phyloP scores from a whole-genome alignment of 2,888 invertebrate genomes.

The Loripinus fragilis region DNA sequence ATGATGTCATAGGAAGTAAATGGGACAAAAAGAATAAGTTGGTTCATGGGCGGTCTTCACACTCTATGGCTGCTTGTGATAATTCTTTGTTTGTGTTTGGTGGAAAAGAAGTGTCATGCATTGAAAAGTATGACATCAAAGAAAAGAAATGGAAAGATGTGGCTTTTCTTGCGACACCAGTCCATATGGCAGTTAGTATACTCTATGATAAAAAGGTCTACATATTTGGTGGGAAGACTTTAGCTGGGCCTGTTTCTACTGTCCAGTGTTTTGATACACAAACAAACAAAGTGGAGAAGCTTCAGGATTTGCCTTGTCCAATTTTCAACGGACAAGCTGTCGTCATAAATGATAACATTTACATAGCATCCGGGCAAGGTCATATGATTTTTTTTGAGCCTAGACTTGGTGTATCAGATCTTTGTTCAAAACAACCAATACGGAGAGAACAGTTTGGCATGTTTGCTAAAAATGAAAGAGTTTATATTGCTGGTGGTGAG shows the following conservation, averaged over 20 bases:
- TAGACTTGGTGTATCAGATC: slow-evolving; percentile 21
- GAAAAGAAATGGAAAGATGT: slow-evolving; percentile 48
- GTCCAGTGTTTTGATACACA: slow-evolving; percentile 41
- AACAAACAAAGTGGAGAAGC: slow-evolving; percentile 23
- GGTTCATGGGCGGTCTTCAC: slow-evolving; percentile 49
- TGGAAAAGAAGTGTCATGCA: slow-evolving; percentile 43
- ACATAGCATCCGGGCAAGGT: slow-evolving; percentile 56
- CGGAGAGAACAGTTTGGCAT: slow-evolving; percentile 46
- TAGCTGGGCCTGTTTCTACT: slow-evolving; percentile 43
- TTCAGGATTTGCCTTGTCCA: slow-evolving; percentile 45
- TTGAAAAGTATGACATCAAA: slow-evolving; percentile 49
- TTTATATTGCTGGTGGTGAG: slow-evolving; percentile 56
- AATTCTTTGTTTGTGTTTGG: slow-evolving; percentile 46
- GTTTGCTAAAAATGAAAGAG: slow-evolving; percentile 50
- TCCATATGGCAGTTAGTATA: slow-evolving; percentile 28
- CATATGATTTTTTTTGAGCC: slow-evolving; percentile 56
- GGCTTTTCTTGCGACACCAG: slow-evolving; percentile 34
- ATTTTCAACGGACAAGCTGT: slow-evolving; percentile 46
- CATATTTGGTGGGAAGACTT: slow-evolving; percentile 53
- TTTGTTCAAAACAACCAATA: slow-evolving; percentile 50
- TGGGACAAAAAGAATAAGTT: slow-evolving; percentile 51
- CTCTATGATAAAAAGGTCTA: slow-evolving; percentile 39
- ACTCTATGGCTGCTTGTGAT: slow-evolving; percentile 34
- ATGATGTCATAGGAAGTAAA: slow-evolving; percentile 47
- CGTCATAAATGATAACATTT: slow-evolving; percentile 39